A percentile compares a stretch with the other conserved stretches of the same genome.
phyloP scores from a whole-genome alignment of 1,140 invertebrate genomes.

The Conus betulinus region DNA sequence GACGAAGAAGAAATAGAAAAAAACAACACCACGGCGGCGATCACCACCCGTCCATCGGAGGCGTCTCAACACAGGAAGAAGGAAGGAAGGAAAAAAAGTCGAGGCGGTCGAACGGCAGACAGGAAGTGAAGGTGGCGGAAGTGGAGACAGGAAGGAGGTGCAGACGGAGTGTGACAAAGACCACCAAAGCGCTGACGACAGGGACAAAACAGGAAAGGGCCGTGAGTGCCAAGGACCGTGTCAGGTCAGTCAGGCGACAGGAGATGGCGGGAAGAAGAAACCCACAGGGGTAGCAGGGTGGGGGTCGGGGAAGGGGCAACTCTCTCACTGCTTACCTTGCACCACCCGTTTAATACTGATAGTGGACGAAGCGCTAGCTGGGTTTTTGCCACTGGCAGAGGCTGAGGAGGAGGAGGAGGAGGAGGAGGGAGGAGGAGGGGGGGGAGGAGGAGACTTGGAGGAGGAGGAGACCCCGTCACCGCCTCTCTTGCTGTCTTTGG shows the following conservation, averaged over 20 bases:
- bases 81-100: not conserved
- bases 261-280: too few species aligned
- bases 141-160: not conserved
- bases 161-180: not conserved
- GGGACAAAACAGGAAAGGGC: constrained; percentile 7
- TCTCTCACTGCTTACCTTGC: constrained; percentile 33
- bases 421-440: not conserved
- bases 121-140: too few species aligned
- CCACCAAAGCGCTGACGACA: constrained; percentile 13
- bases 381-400: not conserved
- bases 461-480: not conserved
- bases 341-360: constrained; percentile 38
- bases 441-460: not conserved
- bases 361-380: constrained; percentile 13
- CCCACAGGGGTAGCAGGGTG: too few species aligned
- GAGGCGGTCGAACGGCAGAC: too few species aligned
- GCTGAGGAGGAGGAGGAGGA: not conserved
- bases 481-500: not conserved
- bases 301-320: too few species aligned
- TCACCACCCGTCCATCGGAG: not conserved
- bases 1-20: too few species aligned
- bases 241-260: too few species aligned
- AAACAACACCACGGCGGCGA: too few species aligned
- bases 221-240: too few species aligned
- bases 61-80: not conserved